A percentile compares a stretch with the other conserved stretches of the same genome.
These are phyloP conservation scores for Boloria selene DNA, from an alignment of 2,888 invertebrate species.

Conservation along the genomic window DNA sequence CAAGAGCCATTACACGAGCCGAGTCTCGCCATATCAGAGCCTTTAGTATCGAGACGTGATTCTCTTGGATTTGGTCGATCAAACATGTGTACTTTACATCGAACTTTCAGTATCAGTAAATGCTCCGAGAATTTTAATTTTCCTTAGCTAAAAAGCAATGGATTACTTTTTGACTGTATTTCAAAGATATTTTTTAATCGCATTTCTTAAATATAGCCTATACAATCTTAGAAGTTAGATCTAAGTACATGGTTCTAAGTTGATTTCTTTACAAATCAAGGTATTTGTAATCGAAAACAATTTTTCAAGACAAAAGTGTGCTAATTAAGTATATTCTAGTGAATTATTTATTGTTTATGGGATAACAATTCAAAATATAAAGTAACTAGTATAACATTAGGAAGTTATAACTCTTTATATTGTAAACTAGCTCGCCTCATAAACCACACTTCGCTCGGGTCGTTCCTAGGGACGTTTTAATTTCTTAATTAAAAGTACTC, in stretches of 20 bases:
- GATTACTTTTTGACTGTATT: no score
- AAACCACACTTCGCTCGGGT: no score
- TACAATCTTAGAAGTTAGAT: constrained; percentile 7
- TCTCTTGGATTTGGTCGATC: background rate
- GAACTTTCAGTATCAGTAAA: background rate
- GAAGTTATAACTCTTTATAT: no score
- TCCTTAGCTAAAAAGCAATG: background rate
- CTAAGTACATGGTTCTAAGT: constrained; percentile 1
- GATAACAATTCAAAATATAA: no score
- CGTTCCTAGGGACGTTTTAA: no score
- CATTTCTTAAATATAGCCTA: background rate
- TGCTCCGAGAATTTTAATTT: background rate
- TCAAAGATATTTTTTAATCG: background rate
- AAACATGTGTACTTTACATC: background rate
- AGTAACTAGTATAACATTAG: no score
- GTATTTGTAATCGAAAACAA: background rate
- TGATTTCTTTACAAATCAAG: background rate
- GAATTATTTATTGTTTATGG: no score
- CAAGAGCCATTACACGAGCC: constrained; percentile 29
- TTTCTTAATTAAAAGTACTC: no score
- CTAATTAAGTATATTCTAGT: no score
- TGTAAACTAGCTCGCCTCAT: no score
- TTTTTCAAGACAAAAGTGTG: no score
- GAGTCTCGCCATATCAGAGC: constrained; percentile 13
- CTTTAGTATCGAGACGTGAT: constrained; percentile 9